Base-by-base conservation (phyloP, 2,888 invertebrate species). In the Pandemis cinnamomeana region DNA sequence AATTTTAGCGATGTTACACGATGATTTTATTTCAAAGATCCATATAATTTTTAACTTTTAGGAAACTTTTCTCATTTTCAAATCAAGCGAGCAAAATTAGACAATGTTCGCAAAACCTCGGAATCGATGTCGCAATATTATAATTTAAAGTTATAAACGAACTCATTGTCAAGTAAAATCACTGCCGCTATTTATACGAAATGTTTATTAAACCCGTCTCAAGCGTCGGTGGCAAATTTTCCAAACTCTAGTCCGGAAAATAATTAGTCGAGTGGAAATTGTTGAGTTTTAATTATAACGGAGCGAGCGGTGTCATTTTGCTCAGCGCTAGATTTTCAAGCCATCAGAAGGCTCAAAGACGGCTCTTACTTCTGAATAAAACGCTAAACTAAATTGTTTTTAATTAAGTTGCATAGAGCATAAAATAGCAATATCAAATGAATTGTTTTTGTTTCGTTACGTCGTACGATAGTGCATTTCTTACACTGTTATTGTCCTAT, bases 231-330 rank as follows among this genome's bases (percentile, higher is more conserved):
- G 64, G 55, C 58, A 20, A 64, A 69, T 64, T 69, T 64, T 58
- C 58, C n/a, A 51, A 68, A 68, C 46, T 72, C n/a, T 51, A 70
- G 73, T n/a, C 51, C 63, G 51, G 60, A 66, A 73, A 73, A 66
- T 69, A 69, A 70, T 70, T 73, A 60, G 64, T 60, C 64, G 15
- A 53, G 42, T 53, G 46, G 53, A 73, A 60, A 60, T 71, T 71
- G 66, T 63, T 63, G 53, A 51, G 66, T 71, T 71, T 67, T 71
- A 67, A 67, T 71, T 71, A 67, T 48, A 67, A 61, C 20, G 48
- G 66, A 20, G 55, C 48, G 48, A 10, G 48, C 46, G 58, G 71
- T 71, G 71, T 64, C 71, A 41, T 71, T 71, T 58, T 20, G 55
- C 61, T 27, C 7, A 41, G 11, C 13, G 64, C 58, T 58, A 46